Base-by-base conservation (phyloP, 2,113 vertebrate species). In the Collichthys lucidus region DNA sequence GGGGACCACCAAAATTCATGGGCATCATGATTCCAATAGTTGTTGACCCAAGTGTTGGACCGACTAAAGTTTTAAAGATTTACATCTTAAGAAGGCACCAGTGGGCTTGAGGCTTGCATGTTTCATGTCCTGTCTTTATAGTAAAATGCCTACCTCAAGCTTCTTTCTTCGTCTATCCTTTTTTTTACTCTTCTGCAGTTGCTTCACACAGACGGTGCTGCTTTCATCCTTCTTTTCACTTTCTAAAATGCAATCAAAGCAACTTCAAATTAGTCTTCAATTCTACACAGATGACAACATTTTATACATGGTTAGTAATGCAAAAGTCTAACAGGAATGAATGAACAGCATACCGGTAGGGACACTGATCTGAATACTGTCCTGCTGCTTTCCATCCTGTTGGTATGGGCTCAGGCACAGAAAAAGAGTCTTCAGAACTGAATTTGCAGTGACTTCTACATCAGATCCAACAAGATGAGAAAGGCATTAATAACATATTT, bases 341-440 rank as follows among this genome's bases (percentile, higher is more conserved):
- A 31, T 44, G 4, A 4, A 3, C 6, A 42, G 2, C 47, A 26
- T 17, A 90, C 84, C 86, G 67, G 74, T 11, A 24, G n/a, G 5
- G 14, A 22, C 11, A 3, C 15, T 55, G 52, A 20, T 74, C 24
- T 72, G 66, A 78, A 65, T 0, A 5, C 42, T 1, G 1, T 5
- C 55, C 44, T 4, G 88, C 53, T 75, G 95, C 92, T 83, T 94
- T 19, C 85, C 92, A 8, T 96, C 95, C 17, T 96, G 93, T 29
- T 94, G 92, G 72, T 94, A 96, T 11, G 97, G 97, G 81, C 94
- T 94, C 53, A 98, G 92, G 74, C 89, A 86, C 19, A 87, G 85
- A 29, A 97, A 98, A 22, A 98, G 95, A 26, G 94, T 96, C 83
- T 96, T 97, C 81, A 97, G 95, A 86, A 96, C 94, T 1, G 96